Base-by-base conservation (phyloP, 2,797 vertebrate species). In the Potorous gilbertii region DNA sequence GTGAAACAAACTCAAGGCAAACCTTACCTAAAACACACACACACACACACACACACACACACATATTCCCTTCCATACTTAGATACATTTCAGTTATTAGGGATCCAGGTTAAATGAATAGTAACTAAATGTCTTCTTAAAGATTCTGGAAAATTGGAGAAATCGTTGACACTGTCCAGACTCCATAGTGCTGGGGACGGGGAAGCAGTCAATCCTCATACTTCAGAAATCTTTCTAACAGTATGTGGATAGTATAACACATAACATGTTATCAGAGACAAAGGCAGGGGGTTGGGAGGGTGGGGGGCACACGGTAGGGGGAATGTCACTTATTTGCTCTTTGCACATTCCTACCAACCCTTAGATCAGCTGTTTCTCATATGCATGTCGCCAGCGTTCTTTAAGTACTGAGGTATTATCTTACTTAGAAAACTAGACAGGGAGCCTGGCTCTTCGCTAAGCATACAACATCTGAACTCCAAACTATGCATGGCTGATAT, bases 341-440 rank as follows among this genome's bases (percentile, higher is more conserved):
- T 16, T 74, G 10, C 74, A 24, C 54, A 94, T 90, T 56, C 56
- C 55, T 96, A 94, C 9, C 11, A 52, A 55, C 16, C 50, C 56
- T 96, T 52, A 56, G 11, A 28, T 57, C 8, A 96, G 91, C 74
- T 87, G 74, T 5, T 93, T 91, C 74, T 92, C 21, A 50, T 50
- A 87, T 87, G 74, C 31, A 87, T 27, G 21, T 87, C 9, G 14
- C 94, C n/a, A 55, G 50, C 18, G 27, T 52, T 94, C 54, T 91
- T 34, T 24, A 52, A 27, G 0, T 52, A 93, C n/a, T 50, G 89
- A 95, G 46, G n/a, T 94, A 28, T 40, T 13, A 14, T 66, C 29
- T 87, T 50, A 52, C 66, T 93, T 55, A 92, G 28, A 3, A 24
- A 13, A 81, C 40, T 54, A 89, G 66, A 81, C 0, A 81, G 0